These are phyloP conservation scores for Hirudinaria manillensis DNA, from an alignment of 2,888 invertebrate genomes.

Conservation along the genomic window DNA sequence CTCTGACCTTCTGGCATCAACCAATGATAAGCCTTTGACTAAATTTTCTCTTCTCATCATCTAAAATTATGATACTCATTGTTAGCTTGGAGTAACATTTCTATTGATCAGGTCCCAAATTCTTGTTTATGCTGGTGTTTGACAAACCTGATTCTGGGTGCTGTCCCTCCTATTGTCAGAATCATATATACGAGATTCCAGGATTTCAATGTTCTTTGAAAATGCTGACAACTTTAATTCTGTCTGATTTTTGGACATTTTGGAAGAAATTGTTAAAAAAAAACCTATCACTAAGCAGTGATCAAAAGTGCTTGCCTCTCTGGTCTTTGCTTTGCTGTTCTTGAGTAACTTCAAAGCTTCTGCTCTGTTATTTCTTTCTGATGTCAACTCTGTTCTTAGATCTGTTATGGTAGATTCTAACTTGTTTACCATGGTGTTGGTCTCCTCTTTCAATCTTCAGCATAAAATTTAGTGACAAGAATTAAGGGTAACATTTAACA, in stretches of 20 bases:
- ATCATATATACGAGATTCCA: neutral
- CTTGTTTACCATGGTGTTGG: neutral
- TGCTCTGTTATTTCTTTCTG: constrained; percentile 1
- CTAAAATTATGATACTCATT: neutral
- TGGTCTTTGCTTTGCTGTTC: neutral
- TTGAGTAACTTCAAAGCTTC: constrained; percentile 13
- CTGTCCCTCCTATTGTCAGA: neutral
- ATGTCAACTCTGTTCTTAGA: constrained; percentile 2
- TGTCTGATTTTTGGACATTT: neutral
- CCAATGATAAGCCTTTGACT: constrained; percentile 3
- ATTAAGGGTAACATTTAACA: neutral
- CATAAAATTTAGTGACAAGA: neutral
- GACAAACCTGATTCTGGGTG: neutral
- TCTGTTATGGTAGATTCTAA: neutral
- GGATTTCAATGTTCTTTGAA: neutral
- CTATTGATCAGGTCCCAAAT: neutral
- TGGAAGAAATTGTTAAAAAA: too few relatives aligned
- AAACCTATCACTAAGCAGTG: too few relatives aligned
- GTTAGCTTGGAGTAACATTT: neutral
- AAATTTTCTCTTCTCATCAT: constrained; percentile 5
- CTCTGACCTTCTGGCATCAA: constrained; percentile 2
- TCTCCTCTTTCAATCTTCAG: constrained; percentile 22
- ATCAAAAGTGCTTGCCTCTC: neutral
- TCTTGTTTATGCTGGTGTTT: neutral
- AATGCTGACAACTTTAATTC: constrained; percentile 1